phyloP scores from a whole-genome alignment of 2,888 invertebrate genomes.

The Bellardia bayeri region DNA sequence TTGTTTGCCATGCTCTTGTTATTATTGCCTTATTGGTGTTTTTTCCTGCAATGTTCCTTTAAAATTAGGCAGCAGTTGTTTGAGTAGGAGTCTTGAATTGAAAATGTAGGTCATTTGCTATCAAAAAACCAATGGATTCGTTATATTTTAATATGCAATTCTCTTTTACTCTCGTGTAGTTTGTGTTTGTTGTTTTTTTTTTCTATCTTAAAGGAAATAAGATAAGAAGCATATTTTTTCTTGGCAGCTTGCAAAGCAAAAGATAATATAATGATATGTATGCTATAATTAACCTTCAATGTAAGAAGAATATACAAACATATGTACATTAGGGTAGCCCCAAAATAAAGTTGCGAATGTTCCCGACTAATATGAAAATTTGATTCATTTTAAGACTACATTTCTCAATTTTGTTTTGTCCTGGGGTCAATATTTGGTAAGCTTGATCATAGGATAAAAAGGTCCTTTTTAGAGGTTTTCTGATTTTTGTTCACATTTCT shows the following conservation, averaged over 20 bases:
- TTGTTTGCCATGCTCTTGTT: slow-evolving; percentile 32
- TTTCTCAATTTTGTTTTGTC: no score
- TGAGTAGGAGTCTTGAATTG: slow-evolving; percentile 48
- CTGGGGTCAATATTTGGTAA: no score
- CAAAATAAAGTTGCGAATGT: no score
- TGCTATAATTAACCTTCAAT: slow-evolving; percentile 47
- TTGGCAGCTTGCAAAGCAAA: slow-evolving; percentile 58
- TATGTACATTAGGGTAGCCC: no score
- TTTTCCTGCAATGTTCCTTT: neutral
- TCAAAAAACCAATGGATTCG: slow-evolving; percentile 58
- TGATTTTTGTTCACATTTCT: no score
- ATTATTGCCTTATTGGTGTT: neutral
- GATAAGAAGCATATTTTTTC: slow-evolving; percentile 60
- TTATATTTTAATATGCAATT: slow-evolving; percentile 51
- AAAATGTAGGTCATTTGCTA: slow-evolving; percentile 69
- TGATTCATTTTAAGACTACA: no score
- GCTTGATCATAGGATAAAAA: no score
- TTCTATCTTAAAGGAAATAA: slow-evolving; percentile 58
- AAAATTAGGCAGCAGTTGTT: slow-evolving; percentile 57
- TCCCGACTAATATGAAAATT: no score
- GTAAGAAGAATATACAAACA: neutral
- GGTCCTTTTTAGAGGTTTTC: no score
- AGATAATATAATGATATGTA: slow-evolving; percentile 13
- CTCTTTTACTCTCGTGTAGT: slow-evolving; percentile 6
- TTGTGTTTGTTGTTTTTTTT: neutral